Evolutionary conservation across 23 tunicate genomes (phyloP), one percentile per base, ranked within the genome.

Genomic region (Trididemnum nubilum): DNA sequence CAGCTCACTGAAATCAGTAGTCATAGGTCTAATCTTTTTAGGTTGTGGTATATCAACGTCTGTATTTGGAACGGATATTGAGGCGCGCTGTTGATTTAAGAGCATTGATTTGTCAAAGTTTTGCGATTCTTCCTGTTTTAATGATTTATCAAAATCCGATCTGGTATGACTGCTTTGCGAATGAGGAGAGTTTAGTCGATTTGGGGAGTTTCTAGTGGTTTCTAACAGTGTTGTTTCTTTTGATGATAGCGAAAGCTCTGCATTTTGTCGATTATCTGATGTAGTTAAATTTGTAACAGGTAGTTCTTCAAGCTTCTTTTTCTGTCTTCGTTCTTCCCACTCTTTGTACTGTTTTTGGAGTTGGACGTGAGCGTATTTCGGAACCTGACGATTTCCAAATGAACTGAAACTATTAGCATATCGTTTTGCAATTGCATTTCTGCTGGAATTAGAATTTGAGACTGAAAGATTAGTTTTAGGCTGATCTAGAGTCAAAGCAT

Each of bases 341-440:
- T 85, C 90, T 33, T 78, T 73, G 64, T 77, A 77, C 72, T 85
- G 90, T 23, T 82, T 52, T 35, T 85, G 90, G n/a, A 78, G 29
- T 59, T 85, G 90, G 4, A 85, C 37, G n/a, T 78, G 84, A n/a
- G 90, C 77, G 61, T 85, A 85, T 15, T 66, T 66, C 1, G 83
- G 79, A 2, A 78, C 33, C 22, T 37, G 51, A 2, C 79, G 58
- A 28, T 52, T 77, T 12, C 51, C 40, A 54, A 51, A 34, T 12
- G 67, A 24, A 57, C 40, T 77, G 2, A 21, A 52, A 4, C 38
- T 32, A 34, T 54, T 34, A 9, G 36, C 37, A 77, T 24, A 54
- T 4, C 81, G 2, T 29, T 23, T 38, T 24, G 18, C 29, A 40
- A 59, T 36, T 18, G 19, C 4, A 7, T 27, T 5, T 36, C 67